Conservation (phyloP, 2,888 invertebrate species). For the Morpho helenor region DNA sequence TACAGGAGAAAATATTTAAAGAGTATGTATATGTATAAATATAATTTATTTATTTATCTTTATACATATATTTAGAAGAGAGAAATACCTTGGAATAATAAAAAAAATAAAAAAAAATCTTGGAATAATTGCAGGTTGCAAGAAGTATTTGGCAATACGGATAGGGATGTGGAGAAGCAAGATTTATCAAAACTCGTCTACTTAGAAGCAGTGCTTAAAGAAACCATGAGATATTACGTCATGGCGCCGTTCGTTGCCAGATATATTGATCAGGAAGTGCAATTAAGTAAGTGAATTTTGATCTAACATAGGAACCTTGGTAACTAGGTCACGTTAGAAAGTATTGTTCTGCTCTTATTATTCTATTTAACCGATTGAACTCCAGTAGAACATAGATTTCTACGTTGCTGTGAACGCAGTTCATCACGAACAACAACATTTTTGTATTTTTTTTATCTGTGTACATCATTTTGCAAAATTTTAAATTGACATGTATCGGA, state of each 20-base stretch:
- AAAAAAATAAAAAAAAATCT: too few species aligned
- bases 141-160: conserved; percentile 25
- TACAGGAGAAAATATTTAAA: conserved; percentile 40
- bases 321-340: too few species aligned
- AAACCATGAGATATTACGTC: conserved; percentile 34
- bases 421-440: too few species aligned
- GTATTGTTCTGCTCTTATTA: too few species aligned
- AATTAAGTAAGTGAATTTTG: conserved; percentile 29
- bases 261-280: conserved; percentile 28
- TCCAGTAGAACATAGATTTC: too few species aligned
- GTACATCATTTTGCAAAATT: too few species aligned
- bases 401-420: too few species aligned
- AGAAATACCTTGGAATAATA: too few species aligned
- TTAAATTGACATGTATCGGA: too few species aligned
- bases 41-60: neutral
- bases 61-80: neutral
- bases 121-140: conserved; percentile 16
- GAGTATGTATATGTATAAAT: conserved; percentile 37
- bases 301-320: too few species aligned
- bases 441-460: too few species aligned
- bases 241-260: conserved; percentile 29
- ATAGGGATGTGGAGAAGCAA: conserved; percentile 31
- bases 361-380: too few species aligned
- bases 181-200: conserved; percentile 37
- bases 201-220: conserved; percentile 39